Evolutionary conservation across 2,797 vertebrate genomes (phyloP), one percentile per base, ranked within the genome.

Genomic region (Trachurus trachurus): DNA sequence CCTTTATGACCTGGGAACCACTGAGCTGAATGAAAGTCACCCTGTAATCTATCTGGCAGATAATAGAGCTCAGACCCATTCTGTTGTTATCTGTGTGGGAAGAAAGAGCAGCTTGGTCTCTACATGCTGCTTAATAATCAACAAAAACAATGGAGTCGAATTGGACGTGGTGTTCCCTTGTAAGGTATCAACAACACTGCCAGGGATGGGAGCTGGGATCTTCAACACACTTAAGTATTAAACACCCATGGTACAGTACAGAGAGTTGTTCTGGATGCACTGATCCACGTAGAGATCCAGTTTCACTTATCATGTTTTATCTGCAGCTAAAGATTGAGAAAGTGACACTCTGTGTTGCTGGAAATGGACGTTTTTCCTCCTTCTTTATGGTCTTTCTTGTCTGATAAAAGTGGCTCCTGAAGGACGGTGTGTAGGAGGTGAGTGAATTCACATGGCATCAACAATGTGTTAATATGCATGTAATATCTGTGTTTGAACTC

Each of bases 31-130:
- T 44, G 8, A 71, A 59, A 1, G 7, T 57, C 71, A 78, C 29
- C 4, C 2, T 8, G 49, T 66, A 66, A 78, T 76, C 57, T 73
- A 66, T 39, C 2, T 15, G 22, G 57, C 56, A 79, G 66, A 83
- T 49, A 61, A 60, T 34, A 56, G n/a, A 54, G 61, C 10, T 17
- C 3, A 37, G 21, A 57, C 39, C 34, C 45, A 73, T 70, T 76
- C 60, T 72, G 52, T 34, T 49, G 66, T 86, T 79, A 84, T 87
- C 81, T 69, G 62, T 61, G 65, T 71, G 76, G 59, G 68, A 84
- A 80, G 64, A 88, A 74, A 17, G 31, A 85, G 59, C 71, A 71
- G 70, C 68, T 47, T 3, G 66, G n/a, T 58, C 63, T 63, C 61
- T 61, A 66, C 29, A 21, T 5, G 21, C 80, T 60, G 56, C 45